A percentile compares a stretch with the other conserved stretches of the same genome.
Evolutionary conservation across 2,113 vertebrate species (phyloP).

Genomic region (Calonectris borealis): DNA sequence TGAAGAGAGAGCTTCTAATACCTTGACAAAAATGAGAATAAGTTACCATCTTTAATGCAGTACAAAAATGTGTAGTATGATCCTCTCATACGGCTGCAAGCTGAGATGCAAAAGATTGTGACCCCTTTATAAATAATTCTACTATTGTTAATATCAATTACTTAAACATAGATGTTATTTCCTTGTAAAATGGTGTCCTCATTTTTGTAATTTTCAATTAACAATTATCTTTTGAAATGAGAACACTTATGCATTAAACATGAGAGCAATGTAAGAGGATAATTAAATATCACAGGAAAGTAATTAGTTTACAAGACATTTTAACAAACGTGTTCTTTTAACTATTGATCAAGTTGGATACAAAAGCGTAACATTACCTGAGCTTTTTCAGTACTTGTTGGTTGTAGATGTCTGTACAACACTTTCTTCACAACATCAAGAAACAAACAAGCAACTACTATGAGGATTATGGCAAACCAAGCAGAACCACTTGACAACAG

Average conservation of each 20-base stretch:
- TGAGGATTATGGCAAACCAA: conserved; percentile 97
- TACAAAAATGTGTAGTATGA: neutral
- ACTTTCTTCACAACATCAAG: conserved; percentile 95
- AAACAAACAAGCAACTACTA: conserved; percentile 89
- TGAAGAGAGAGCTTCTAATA: neutral
- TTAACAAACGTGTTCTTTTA: neutral
- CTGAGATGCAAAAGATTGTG: neutral
- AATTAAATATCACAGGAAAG: neutral
- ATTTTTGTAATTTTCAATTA: neutral
- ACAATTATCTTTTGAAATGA: neutral
- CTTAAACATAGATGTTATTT: neutral
- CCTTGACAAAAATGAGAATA: neutral
- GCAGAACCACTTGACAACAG: conserved; percentile 94
- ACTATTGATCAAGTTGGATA: neutral
- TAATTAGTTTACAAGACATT: neutral
- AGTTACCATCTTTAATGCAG: neutral
- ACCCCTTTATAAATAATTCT: neutral
- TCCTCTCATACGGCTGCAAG: neutral
- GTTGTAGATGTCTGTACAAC: conserved; percentile 88
- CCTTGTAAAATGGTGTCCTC: neutral
- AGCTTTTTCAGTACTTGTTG: conserved; percentile 93
- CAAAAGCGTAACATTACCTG: conserved; percentile 81
- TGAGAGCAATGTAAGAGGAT: neutral
- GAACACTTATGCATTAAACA: neutral
- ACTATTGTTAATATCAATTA: neutral